Evolutionary conservation across 2,888 invertebrate species (phyloP), one percentile per base, ranked within the genome.

Genomic region (Hydraecia micacea): DNA sequence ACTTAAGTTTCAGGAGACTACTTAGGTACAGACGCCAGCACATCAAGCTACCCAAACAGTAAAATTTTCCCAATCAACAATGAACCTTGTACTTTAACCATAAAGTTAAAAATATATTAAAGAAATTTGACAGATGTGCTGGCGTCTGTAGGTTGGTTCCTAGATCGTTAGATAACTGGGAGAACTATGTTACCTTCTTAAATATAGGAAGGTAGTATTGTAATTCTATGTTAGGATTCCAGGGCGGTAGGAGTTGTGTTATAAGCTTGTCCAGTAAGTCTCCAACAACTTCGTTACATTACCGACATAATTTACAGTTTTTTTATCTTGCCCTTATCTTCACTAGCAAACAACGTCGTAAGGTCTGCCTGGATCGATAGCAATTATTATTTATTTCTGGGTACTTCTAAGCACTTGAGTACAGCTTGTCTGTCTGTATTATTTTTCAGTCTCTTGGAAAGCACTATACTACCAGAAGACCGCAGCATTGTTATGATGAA

Each of bases 311-410:
- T 75, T 79, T 42, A 42, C 49, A 75, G 39, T 75, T 66, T 74
- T 58, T 79, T 66, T 79, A 79, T 75, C 79, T 81, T 58, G 49
- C 1, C 25, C 65, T 81, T 79, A 79, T 79, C 79, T 74, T 32
- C 32, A 75, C 15, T 49, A 58, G 82, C 82, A 81, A 79, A 81
- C 32, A 79, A 81, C 75, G 78, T 79, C 73, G 79, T 65, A 49
- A 73, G 82, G 75, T 75, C 82, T 79, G 75, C 82, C 66, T 67
- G 66, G 58, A 82, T 79, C 66, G 83, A 70, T 81, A 78, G 39
- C 60, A 78, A 49, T 66, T 75, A 66, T 81, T 81, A 74, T 79
- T 81, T 25, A 52, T 79, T 66, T 66, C 39, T 75, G 58, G 21
- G 46, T 65, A 73, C 21, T 49, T 81, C 7, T 32, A 52, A 15